Base-by-base conservation (phyloP, 2,797 vertebrate genomes). In the Gadopsis marmoratus region DNA sequence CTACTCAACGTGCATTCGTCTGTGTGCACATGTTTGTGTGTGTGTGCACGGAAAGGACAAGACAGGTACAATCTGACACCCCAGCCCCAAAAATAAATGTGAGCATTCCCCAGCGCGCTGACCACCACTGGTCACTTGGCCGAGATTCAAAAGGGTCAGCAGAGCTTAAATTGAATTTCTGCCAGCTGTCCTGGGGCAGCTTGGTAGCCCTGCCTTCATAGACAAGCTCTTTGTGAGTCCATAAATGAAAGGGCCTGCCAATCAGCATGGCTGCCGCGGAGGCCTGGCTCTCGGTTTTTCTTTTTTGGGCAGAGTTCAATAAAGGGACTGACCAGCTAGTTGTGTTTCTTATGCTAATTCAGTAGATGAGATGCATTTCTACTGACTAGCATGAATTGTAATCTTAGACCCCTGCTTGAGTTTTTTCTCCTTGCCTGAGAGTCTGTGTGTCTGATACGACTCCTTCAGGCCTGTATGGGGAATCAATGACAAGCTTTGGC, bases 121-220 rank as follows among this genome's bases (percentile, higher is more conserved):
- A 74, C 59, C 74, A 66, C 68, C 73, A 48, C 63, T 29, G 79
- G 75, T 66, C 43, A 43, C 82, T 76, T 80, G 65, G 58, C 74
- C 1, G n/a, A 35, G 74, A 79, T 79, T 87, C 76, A 55, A 81
- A 85, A 89, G n/a, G 87, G 83, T 93, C 91, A 83, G 67, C 5
- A 63, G 53, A 56, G 68, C 79, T 91, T 74, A 51, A 86, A 90
- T 90, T 12, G 71, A 83, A 55, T 88, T 79, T 84, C 81, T 86
- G 75, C 60, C 64, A 63, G 79, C 65, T 48, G 77, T 71, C 76
- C 69, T 19, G 61, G n/a, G 56, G 60, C 54, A 51, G 48, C 76
- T 41, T 13, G 51, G 73, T 51, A 11, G 51, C 59, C 61, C 37
- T 45, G 67, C 56, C 81, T 85, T 71, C 58, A 72, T 21, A 79